Evolutionary conservation across 2,113 vertebrate genomes (phyloP).

Genomic region (Parotia lawesii): DNA sequence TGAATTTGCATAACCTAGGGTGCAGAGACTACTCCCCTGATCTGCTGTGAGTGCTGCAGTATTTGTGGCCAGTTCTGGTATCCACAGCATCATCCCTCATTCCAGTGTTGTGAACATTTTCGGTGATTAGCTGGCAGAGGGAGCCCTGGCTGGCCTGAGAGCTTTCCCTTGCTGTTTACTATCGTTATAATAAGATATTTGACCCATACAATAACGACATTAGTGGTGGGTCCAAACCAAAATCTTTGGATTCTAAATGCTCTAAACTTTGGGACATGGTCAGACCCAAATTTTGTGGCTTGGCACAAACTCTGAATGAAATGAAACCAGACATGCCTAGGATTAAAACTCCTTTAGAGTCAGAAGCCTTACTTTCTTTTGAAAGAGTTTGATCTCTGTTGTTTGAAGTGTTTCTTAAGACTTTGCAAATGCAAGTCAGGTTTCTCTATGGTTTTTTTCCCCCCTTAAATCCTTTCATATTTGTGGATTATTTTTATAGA

Average conservation of each 20-base stretch:
- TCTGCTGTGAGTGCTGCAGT: background rate
- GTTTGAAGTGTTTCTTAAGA: background rate
- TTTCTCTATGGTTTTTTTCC: background rate
- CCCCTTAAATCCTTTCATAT: background rate
- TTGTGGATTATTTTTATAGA: background rate
- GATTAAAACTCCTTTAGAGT: background rate
- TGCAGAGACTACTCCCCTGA: background rate
- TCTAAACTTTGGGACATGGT: conserved; percentile 36
- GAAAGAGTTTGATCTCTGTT: background rate
- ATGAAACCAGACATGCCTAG: background rate
- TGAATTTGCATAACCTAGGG: background rate
- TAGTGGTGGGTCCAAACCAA: background rate
- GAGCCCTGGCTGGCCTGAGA: conserved; percentile 11
- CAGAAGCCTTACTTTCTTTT: background rate
- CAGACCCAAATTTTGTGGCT: conserved; percentile 44
- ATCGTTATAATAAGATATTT: conserved; percentile 39
- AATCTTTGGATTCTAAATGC: conserved; percentile 8
- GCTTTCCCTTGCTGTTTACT: conserved; percentile 35
- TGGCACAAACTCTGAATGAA: conserved; percentile 22
- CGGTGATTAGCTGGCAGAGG: conserved; percentile 47
- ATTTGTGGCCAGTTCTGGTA: conserved; percentile 9
- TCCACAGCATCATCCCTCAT: conserved; percentile 3
- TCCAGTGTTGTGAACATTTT: conserved; percentile 10
- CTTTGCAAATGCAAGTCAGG: background rate
- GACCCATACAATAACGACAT: conserved; percentile 27